phyloP scores from a whole-genome alignment of 1,140 invertebrate genomes.

The Zaprionus nigranus region DNA sequence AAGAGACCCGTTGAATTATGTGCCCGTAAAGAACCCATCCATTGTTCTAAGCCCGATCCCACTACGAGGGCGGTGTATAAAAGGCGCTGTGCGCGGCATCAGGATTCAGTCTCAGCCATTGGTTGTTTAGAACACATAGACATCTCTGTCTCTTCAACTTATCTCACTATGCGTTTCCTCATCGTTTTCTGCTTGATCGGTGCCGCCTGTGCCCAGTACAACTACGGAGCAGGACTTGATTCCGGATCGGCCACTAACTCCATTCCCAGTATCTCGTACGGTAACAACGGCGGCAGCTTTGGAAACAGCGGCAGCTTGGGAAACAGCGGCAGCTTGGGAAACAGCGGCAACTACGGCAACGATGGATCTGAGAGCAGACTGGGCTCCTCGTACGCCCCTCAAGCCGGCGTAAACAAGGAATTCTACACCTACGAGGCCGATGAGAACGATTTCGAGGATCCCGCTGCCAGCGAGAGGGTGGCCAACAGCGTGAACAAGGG shows the following conservation, averaged over 20 bases:
- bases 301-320: too few species aligned
- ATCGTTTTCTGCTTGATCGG: slow-evolving; percentile 70
- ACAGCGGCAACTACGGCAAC: slow-evolving; percentile 52
- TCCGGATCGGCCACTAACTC: slow-evolving; percentile 47
- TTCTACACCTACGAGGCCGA: slow-evolving; percentile 74
- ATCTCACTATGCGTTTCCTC: slow-evolving; percentile 66
- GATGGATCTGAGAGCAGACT: slow-evolving; percentile 46
- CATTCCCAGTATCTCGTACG: slow-evolving; percentile 43
- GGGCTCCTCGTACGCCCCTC: slow-evolving; percentile 34
- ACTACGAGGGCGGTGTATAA: slow-evolving; percentile 56
- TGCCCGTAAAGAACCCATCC: slow-evolving; percentile 62
- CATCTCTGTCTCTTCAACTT: background rate
- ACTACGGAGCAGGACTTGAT: slow-evolving; percentile 62
- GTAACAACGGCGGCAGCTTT: slow-evolving; percentile 51
- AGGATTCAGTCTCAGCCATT: slow-evolving; percentile 77
- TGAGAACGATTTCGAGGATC: slow-evolving; percentile 70
- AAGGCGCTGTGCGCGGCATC: slow-evolving; percentile 45
- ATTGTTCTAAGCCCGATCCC: slow-evolving; percentile 62
- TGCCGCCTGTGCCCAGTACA: slow-evolving; percentile 76
- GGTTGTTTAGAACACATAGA: slow-evolving; percentile 52
- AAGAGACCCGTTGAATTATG: slow-evolving; percentile 74
- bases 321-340: slow-evolving; percentile 32
- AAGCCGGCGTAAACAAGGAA: slow-evolving; percentile 72
- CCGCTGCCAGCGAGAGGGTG: slow-evolving; percentile 51
- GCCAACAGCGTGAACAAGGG: slow-evolving; percentile 60